Percentiles rank a stretch among this genome's conserved stretches.
Evolutionary conservation across 2,797 vertebrate species (phyloP).

Genomic region (Molossus molossus): DNA sequence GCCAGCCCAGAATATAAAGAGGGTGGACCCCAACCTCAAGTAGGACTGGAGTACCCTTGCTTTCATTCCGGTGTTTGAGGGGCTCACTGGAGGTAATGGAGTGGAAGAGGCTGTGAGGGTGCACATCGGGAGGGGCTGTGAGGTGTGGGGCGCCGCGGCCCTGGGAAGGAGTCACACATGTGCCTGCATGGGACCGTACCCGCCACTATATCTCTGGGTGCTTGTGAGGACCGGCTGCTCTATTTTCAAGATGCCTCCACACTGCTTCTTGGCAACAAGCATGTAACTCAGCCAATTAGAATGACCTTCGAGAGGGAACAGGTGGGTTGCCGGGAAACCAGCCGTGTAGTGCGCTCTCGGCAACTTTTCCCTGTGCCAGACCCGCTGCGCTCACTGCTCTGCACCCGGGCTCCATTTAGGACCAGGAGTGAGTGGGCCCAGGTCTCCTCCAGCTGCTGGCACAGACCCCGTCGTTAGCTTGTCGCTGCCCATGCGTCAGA

Average conservation of each 20-base stretch:
- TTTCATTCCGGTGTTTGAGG: neutral
- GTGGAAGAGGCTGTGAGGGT: neutral
- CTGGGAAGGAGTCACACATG: neutral
- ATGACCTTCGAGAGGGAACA: conserved; percentile 78
- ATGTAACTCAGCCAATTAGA: conserved; percentile 73
- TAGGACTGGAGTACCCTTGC: neutral
- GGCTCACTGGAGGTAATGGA: neutral
- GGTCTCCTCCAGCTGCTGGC: neutral
- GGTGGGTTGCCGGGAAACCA: conserved; percentile 78
- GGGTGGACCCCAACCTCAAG: accelerated
- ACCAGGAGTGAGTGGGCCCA: neutral
- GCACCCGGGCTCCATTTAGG: neutral
- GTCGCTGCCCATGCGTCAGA: neutral
- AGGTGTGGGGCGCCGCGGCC: neutral
- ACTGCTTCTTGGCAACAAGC: conserved; percentile 84
- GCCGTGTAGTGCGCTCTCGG: neutral
- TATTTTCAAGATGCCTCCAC: conserved; percentile 83
- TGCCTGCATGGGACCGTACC: neutral
- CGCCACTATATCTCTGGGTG: neutral
- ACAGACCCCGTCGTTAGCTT: neutral
- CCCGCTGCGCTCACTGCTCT: neutral
- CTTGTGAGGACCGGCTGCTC: conserved; percentile 57
- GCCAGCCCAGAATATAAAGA: neutral
- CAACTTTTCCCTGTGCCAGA: neutral
- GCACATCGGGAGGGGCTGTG: neutral